These are phyloP conservation scores for Dermatemys mawii DNA, from an alignment of 2,113 vertebrate species.

Conservation along the genomic window DNA sequence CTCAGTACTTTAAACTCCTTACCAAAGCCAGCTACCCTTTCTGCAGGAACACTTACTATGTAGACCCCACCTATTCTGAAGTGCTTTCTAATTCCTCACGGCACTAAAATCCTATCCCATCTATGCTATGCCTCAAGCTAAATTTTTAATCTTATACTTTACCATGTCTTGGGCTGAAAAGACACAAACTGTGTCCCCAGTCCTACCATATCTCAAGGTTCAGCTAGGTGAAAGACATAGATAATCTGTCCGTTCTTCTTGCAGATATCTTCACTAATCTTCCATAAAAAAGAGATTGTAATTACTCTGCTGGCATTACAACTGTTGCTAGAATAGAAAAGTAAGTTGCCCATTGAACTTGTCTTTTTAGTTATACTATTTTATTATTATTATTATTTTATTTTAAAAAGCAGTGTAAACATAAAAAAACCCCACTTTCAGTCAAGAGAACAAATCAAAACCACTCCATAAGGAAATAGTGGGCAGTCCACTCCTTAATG, in stretches of 20 bases:
- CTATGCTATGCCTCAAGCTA: background rate
- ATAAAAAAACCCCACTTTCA: background rate
- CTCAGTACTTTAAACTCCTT: background rate
- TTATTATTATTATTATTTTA: too few relatives aligned
- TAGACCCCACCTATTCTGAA: background rate
- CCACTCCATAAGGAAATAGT: background rate
- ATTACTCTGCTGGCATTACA: background rate
- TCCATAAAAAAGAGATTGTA: background rate
- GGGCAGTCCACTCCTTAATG: background rate
- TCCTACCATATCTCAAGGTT: background rate
- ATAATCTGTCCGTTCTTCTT: background rate
- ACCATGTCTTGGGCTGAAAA: background rate
- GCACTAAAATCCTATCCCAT: background rate
- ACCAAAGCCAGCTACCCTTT: background rate
- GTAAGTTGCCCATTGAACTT: background rate
- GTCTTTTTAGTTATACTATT: background rate
- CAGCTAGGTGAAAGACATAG: background rate
- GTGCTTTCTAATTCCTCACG: constrained; percentile 34
- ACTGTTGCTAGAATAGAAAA: background rate
- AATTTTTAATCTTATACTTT: background rate
- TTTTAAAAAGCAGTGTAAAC: background rate
- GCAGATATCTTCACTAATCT: background rate
- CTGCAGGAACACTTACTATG: background rate
- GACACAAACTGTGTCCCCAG: background rate
- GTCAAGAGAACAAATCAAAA: background rate